Percentiles rank a stretch among this genome's conserved stretches.
These are phyloP conservation scores for Hippocampus zosterae DNA, from an alignment of 2,113 vertebrate genomes.

Conservation along the genomic window DNA sequence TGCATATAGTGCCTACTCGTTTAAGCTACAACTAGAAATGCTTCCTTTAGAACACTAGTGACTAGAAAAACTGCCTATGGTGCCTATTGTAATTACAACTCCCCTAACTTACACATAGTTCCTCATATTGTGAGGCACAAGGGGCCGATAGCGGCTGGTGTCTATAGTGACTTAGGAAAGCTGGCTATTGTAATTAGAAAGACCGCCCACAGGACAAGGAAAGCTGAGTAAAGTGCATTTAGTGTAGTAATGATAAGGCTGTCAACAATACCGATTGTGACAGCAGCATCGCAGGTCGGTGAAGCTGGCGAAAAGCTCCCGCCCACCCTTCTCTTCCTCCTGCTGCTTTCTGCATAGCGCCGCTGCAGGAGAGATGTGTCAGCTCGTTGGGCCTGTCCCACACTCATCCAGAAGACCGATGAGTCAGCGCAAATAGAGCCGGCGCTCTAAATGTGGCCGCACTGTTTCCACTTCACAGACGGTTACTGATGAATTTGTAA, in stretches of 20 bases:
- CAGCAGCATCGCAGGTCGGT: neutral
- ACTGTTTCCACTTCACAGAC: constrained; percentile 18
- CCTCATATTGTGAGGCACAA: neutral
- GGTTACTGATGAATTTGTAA: constrained; percentile 42
- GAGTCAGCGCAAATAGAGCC: constrained; percentile 58
- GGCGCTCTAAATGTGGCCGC: constrained; percentile 21
- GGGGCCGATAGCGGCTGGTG: neutral
- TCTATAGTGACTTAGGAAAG: neutral
- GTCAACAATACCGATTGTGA: neutral
- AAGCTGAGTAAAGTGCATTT: neutral
- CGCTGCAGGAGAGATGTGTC: constrained; percentile 28
- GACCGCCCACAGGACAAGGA: neutral
- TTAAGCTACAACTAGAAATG: too few relatives aligned
- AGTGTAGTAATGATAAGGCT: neutral
- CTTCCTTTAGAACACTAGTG: neutral
- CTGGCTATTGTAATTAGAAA: neutral
- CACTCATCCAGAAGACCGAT: constrained; percentile 54
- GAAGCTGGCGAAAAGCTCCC: neutral
- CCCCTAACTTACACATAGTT: neutral
- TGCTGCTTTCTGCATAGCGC: constrained; percentile 16
- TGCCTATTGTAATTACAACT: neutral
- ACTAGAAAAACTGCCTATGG: neutral
- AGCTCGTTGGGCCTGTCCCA: constrained; percentile 36
- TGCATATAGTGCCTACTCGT: neutral
- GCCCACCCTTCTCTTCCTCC: neutral